These are phyloP conservation scores for Marisa cornuarietis DNA, from an alignment of 1,140 invertebrate genomes.

Conservation along the genomic window DNA sequence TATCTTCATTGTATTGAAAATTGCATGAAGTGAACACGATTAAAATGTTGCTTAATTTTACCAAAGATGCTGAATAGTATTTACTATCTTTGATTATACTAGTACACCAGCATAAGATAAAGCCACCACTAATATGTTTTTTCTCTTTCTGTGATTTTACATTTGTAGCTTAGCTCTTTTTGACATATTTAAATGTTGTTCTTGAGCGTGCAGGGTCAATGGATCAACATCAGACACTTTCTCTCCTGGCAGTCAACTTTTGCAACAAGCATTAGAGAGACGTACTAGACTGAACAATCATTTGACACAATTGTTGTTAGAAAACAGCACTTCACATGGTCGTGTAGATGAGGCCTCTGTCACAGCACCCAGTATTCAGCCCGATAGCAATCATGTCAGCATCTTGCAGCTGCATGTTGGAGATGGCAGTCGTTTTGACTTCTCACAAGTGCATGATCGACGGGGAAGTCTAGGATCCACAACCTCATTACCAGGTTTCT, in stretches of 20 bases:
- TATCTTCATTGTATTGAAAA: no score
- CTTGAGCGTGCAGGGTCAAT: not conserved
- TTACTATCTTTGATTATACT: no score
- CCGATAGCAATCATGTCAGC: not conserved
- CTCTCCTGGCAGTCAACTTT: slow-evolving; percentile 10
- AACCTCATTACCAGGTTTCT: not conserved
- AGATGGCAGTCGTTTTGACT: not conserved
- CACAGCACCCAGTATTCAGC: not conserved
- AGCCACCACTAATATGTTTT: not conserved
- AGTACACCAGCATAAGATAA: not conserved
- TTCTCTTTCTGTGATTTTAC: no score
- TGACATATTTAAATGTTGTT: not conserved
- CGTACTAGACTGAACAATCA: slow-evolving; percentile 23
- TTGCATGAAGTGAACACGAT: no score
- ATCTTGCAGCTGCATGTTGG: not conserved
- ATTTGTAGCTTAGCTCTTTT: not conserved
- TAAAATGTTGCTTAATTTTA: no score
- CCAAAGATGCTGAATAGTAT: no score
- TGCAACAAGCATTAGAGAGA: slow-evolving; percentile 26
- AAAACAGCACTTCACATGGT: not conserved
- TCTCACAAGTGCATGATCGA: not conserved
- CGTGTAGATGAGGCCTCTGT: not conserved
- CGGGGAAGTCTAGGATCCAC: not conserved
- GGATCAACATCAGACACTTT: slow-evolving; percentile 11
- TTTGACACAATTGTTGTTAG: slow-evolving; percentile 18